Base-by-base conservation (phyloP, 2,888 invertebrate species). In the Rambutsinella grinnellia region DNA sequence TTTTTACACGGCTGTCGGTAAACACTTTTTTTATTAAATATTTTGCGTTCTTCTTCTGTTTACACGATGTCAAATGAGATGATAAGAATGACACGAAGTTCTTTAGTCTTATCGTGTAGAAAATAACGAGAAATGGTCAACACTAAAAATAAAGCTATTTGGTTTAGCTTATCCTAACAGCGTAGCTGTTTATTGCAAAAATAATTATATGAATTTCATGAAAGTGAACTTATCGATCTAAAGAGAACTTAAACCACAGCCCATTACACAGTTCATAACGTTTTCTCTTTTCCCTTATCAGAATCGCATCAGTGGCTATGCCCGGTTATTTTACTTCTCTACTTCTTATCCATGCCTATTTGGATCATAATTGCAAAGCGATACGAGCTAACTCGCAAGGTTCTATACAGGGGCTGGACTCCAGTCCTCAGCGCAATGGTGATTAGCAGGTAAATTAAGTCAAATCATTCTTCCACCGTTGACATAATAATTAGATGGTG, bases 391-490 rank as follows among this genome's bases (percentile, higher is more conserved):
- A 92, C 93, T 2, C 87, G 89, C 76, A 90, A 91, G 79, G 93
- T 93, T 3, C 88, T 94, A 8, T 90, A 90, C 84, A 89, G 90
- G 69, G 93, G 93, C n/a, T 94, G 93, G 93, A 90, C 90, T 1
- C 93, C 93, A 0, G 93, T 94, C 5, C 89, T 94, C 85, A 89
- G 90, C 71, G 93, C 93, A 15, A 94, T 94, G 93, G 85, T 92
- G 56, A 93, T 94, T 81, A 93, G 93, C 88, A 93, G 90, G 90
- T 90, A 77, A 83, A 79, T n/a, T n/a, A n/a, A n/a, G n/a, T n/a
- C n/a, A n/a, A n/a, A n/a, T n/a, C n/a, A n/a, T n/a, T 90, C 90
- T 21, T n/a, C n/a, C n/a, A n/a, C n/a, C n/a, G n/a, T n/a, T n/a
- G n/a, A n/a, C n/a, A n/a, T n/a, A n/a, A n/a, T n/a, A n/a, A n/a